Evolutionary conservation across 1,140 invertebrate species (phyloP).

Genomic region (Cydia pomonella): DNA sequence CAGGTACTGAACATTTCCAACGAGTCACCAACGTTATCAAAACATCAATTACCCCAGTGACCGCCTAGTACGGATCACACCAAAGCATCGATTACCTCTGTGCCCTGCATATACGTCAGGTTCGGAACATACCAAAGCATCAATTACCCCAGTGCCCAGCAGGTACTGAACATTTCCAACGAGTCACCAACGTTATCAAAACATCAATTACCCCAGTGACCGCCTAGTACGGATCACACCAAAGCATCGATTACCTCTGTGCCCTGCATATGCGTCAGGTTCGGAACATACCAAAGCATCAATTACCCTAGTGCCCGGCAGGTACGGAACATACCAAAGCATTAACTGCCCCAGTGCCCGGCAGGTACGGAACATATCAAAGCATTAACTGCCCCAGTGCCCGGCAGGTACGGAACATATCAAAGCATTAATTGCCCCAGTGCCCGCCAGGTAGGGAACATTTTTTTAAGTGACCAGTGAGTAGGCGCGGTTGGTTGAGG

Average conservation of each 20-base stretch:
- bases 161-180: conserved; percentile 57
- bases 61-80: conserved; percentile 82
- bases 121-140: conserved; percentile 82
- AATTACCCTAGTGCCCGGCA: conserved; percentile 96
- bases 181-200: too few species aligned
- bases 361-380: conserved; percentile 71
- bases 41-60: conserved; percentile 93
- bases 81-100: too few species aligned
- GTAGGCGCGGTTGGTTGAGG: too few species aligned
- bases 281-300: conserved; percentile 83
- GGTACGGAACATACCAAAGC: conserved; percentile 84
- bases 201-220: conserved; percentile 93
- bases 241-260: too few species aligned
- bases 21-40: too few species aligned
- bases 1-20: conserved; percentile 91
- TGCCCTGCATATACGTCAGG: too few species aligned
- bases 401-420: conserved; percentile 48
- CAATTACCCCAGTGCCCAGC: conserved; percentile 96
- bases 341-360: conserved; percentile 94
- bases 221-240: conserved; percentile 80
- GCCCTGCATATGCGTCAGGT: too few species aligned
- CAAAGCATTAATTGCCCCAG: conserved; percentile 91
- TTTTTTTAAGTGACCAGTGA: too few species aligned
- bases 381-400: too few species aligned
- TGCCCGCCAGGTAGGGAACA: too few species aligned